These are phyloP conservation scores for Frankliniella intonsa DNA, from an alignment of 2,888 invertebrate genomes.

Conservation along the genomic window DNA sequence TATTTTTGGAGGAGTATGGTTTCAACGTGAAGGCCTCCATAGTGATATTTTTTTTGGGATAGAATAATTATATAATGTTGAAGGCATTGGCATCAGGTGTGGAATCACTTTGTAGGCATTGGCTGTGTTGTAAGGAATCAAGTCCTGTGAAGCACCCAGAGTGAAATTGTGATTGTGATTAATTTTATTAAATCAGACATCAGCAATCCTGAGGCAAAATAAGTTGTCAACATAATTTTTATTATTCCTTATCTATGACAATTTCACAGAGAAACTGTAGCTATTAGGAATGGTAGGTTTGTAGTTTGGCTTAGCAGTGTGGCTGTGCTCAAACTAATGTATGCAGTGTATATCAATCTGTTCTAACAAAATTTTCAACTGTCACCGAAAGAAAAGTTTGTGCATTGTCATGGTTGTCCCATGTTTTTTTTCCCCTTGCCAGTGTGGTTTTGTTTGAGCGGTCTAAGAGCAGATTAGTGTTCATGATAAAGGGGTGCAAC, in stretches of 20 bases:
- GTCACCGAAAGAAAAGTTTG: too few relatives aligned
- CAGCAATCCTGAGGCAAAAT: too few relatives aligned
- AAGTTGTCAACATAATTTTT: neutral
- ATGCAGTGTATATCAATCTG: neutral
- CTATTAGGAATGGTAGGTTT: neutral
- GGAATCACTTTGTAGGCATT: neutral
- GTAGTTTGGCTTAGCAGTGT: neutral
- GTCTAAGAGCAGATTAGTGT: too few relatives aligned
- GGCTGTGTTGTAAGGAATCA: slow-evolving; percentile 22
- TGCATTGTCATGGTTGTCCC: too few relatives aligned
- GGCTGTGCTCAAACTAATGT: neutral
- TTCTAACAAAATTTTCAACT: too few relatives aligned
- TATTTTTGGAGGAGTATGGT: slow-evolving; percentile 17
- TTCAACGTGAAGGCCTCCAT: neutral
- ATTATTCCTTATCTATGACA: neutral
- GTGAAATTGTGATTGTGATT: slow-evolving; percentile 17
- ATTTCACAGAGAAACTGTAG: neutral
- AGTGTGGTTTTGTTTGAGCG: too few relatives aligned
- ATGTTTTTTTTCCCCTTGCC: too few relatives aligned
- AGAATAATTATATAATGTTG: neutral
- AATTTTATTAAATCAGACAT: neutral
- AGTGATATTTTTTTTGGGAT: neutral
- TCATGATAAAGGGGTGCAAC: too few relatives aligned
- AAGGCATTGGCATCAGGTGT: neutral
- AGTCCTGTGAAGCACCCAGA: slow-evolving; percentile 3